Evolutionary conservation across 2,797 vertebrate species (phyloP).

Genomic region (Garrulus glandarius): DNA sequence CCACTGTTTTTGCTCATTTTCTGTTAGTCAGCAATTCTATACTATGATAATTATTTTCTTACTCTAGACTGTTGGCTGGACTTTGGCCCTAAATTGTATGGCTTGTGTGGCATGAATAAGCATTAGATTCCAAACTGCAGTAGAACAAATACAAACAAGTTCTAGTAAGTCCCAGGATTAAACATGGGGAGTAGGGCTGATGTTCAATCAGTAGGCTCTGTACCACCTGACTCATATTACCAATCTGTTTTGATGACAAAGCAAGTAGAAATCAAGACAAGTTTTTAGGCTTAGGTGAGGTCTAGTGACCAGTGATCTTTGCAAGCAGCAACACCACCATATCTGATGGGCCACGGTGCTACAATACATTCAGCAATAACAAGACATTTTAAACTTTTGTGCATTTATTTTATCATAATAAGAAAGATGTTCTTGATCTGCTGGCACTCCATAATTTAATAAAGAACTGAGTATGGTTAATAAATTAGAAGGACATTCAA

Average conservation of each 20-base stretch:
- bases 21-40: not conserved
- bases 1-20: not conserved
- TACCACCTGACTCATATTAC: not conserved
- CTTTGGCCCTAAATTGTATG: not conserved
- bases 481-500: not conserved
- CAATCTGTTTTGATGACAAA: not conserved
- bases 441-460: not conserved
- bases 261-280: not conserved
- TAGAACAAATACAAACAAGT: not conserved
- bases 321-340: not conserved
- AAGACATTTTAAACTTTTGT: not conserved
- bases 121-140: not conserved
- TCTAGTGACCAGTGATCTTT: not conserved
- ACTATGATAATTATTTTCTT: not conserved
- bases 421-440: not conserved
- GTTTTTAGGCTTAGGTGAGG: not conserved
- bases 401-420: not conserved
- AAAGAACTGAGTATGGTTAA: not conserved
- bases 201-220: not conserved
- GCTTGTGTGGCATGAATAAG: not conserved
- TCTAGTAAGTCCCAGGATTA: not conserved
- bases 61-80: not conserved
- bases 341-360: not conserved
- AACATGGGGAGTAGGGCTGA: not conserved
- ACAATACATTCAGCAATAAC: not conserved